These are phyloP conservation scores for Alloplasta piceator DNA, from an alignment of 2,888 invertebrate species.

Conservation along the genomic window DNA sequence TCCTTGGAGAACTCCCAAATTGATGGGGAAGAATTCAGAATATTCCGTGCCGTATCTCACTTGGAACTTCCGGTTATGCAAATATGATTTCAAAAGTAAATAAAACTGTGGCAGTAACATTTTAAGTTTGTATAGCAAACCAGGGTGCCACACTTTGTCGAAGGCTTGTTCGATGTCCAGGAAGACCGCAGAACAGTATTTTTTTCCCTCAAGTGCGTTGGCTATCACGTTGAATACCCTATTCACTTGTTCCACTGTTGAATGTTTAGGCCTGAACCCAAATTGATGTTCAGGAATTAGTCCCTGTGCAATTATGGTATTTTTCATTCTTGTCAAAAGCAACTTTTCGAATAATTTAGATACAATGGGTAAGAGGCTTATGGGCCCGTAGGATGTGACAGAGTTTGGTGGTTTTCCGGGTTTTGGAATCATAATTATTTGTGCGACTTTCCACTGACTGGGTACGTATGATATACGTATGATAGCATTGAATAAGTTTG, in stretches of 20 bases:
- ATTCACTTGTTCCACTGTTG: constrained; percentile 62
- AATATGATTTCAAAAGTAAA: constrained; percentile 43
- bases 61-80: constrained; percentile 4
- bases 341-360: constrained; percentile 6
- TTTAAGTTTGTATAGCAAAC: constrained; percentile 65
- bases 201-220: constrained; percentile 60
- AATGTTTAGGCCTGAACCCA: neutral
- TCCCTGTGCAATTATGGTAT: neutral
- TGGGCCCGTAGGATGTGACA: neutral
- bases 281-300: constrained; percentile 24
- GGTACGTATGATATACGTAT: constrained; percentile 68
- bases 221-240: constrained; percentile 60
- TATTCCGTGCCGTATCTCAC: constrained; percentile 10
- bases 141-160: constrained; percentile 69
- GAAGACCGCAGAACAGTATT: constrained; percentile 63
- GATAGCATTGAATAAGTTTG: constrained; percentile 70
- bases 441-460: neutral
- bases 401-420: constrained; percentile 61
- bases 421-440: constrained; percentile 66
- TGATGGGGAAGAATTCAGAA: constrained; percentile 1
- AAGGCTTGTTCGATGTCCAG: constrained; percentile 67
- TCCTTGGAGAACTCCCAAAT: constrained; percentile 30
- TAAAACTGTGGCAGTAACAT: constrained; percentile 53
- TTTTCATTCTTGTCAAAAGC: neutral
- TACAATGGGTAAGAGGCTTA: neutral